Percentiles rank a stretch among this genome's conserved stretches.
Conservation (phyloP, 2,113 vertebrate genomes). For the Larimichthys crocea region DNA sequence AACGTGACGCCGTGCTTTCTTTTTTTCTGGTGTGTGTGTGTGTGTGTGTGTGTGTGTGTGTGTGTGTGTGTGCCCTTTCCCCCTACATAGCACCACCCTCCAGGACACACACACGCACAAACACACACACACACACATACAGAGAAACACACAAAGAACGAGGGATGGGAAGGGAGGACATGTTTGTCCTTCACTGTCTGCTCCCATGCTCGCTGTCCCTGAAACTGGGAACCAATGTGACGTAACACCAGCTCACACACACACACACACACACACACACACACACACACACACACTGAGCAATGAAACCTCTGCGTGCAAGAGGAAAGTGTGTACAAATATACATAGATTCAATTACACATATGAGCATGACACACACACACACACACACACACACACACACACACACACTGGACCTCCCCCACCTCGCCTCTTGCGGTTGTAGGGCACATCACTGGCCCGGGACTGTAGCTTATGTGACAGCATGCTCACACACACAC, state of each 20-base stretch:
- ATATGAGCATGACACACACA: conserved; percentile 22
- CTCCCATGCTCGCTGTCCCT: conserved; percentile 14
- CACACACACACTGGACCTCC: conserved; percentile 32
- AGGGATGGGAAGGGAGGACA: conserved; percentile 14
- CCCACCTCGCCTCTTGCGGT: conserved; percentile 45
- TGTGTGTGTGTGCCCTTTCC: conserved; percentile 35
- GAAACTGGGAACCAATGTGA: conserved; percentile 32
- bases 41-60: too few species aligned
- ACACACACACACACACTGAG: not conserved
- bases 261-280: conserved; percentile 24
- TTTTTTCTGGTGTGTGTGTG: too few species aligned
- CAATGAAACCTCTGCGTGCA: not conserved
- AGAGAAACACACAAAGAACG: not conserved
- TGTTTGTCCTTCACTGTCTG: conserved; percentile 56
- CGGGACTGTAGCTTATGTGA: conserved; percentile 74
- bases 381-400: conserved; percentile 12
- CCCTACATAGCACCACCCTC: conserved; percentile 26
- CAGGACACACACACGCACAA: conserved; percentile 8
- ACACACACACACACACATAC: conserved; percentile 18
- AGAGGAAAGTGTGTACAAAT: not conserved
- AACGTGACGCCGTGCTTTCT: too few species aligned
- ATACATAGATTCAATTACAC: conserved; percentile 39
- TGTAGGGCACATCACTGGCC: conserved; percentile 78
- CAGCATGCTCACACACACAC: conserved; percentile 59
- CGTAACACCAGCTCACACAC: conserved; percentile 28